These are phyloP conservation scores for Aproaerema taeniolella DNA, from an alignment of 2,888 invertebrate species.

Conservation along the genomic window DNA sequence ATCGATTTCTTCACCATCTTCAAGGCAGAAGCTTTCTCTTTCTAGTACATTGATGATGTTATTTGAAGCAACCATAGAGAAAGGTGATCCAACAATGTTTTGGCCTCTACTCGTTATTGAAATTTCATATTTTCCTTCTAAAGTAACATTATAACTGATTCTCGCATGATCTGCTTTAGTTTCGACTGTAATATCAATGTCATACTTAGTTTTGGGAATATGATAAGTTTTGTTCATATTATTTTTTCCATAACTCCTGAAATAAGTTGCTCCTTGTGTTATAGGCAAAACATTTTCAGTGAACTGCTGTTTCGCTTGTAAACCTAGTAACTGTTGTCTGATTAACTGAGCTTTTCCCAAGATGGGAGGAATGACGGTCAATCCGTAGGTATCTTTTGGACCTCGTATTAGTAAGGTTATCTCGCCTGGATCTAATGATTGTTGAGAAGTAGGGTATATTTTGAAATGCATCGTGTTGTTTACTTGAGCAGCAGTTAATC, in stretches of 20 bases:
- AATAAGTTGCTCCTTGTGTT: conserved; percentile 62
- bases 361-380: conserved; percentile 58
- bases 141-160: conserved; percentile 66
- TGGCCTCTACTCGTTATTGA: conserved; percentile 75
- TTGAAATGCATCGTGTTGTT: conserved; percentile 76
- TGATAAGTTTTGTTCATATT: conserved; percentile 67
- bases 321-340: conserved; percentile 58
- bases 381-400: conserved; percentile 65
- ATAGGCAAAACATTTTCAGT: conserved; percentile 62
- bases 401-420: conserved; percentile 68
- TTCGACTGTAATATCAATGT: conserved; percentile 70
- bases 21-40: conserved; percentile 54
- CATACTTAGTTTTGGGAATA: conserved; percentile 66
- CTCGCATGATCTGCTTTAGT: conserved; percentile 65
- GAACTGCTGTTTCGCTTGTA: conserved; percentile 49
- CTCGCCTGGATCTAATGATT: conserved; percentile 64
- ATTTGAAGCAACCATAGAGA: conserved; percentile 60
- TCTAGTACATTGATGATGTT: conserved; percentile 52
- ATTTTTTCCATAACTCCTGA: conserved; percentile 62
- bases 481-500: conserved; percentile 76
- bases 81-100: conserved; percentile 79
- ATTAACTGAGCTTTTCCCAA: conserved; percentile 67
- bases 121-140: conserved; percentile 76
- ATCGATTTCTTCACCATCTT: conserved; percentile 69
- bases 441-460: conserved; percentile 75